Conservation (phyloP, 2,888 invertebrate species). For the Agrochola lota region DNA sequence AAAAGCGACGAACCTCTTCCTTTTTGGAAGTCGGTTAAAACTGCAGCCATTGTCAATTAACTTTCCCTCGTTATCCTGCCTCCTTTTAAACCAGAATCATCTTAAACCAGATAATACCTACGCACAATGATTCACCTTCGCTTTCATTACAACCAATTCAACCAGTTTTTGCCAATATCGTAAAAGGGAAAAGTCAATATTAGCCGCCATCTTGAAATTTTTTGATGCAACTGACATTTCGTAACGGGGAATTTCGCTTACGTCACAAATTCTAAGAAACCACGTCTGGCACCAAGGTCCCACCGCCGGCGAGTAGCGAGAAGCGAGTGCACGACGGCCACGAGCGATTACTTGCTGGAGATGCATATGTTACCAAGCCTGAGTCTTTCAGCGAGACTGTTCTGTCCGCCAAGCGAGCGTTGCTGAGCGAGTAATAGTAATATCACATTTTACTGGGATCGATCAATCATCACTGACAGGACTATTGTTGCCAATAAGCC, state of each 20-base stretch:
- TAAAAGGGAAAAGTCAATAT: conserved; percentile 28
- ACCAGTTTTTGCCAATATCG: conserved; percentile 36
- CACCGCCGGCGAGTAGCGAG: background rate
- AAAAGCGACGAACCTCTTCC: no score
- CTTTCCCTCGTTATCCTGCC: background rate
- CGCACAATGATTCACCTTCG: conserved; percentile 26
- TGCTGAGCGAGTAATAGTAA: no score
- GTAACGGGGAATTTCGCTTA: conserved; percentile 27
- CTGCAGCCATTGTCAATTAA: background rate
- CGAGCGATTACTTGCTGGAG: no score
- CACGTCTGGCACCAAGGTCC: no score
- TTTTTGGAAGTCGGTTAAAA: no score
- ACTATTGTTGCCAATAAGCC: no score
- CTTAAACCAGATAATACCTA: conserved; percentile 2
- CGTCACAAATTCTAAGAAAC: conserved; percentile 1
- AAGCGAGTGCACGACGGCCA: background rate
- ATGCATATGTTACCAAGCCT: no score
- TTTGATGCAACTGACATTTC: conserved; percentile 18
- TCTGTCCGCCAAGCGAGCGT: no score
- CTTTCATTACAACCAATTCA: conserved; percentile 27
- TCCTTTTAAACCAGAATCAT: background rate
- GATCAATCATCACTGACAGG: no score
- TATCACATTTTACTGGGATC: no score
- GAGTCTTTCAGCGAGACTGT: no score
- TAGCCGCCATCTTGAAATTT: conserved; percentile 32